Evolutionary conservation across 2,888 invertebrate species (phyloP), one percentile per base, ranked within the genome.

Genomic region (Holacanthella duospinosa): DNA sequence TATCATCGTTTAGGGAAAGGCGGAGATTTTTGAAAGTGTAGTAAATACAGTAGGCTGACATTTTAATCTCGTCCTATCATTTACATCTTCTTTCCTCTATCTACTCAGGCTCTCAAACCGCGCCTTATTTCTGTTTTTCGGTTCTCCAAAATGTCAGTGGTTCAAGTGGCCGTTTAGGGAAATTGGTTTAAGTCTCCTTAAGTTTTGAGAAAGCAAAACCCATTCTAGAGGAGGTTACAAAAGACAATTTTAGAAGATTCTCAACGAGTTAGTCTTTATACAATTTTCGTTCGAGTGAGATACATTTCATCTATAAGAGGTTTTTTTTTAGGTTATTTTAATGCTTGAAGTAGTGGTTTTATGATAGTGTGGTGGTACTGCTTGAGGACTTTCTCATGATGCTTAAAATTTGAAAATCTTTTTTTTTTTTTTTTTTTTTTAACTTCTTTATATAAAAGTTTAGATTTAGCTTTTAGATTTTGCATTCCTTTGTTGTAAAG

Each of bases 41-140:
- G 48, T 48, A 48, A 48, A 48, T 48, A 48, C 4, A 21, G 19
- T 48, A 4, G 19, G 6, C 48, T n/a, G 48, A 48, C 48, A 48
- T 48, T 48, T 48, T 48, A 48, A 48, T 48, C 48, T 48, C n/a
- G 21, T 48, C 48, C 19, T 48, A 48, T 48, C 48, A 48, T 48
- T 48, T 48, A 48, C 48, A 48, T 48, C 21, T 48, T 21, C 48
- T 16, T 4, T 4, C 19, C n/a, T 4, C 48, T 21, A 48, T n/a
- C 12, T 21, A n/a, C 48, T 16, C 48, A 48, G 36, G 36, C 6
- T 36, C 36, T 48, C 19, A 9, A 21, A n/a, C 48, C 48, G 21
- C 19, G 21, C 48, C 21, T 21, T 21, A 4, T n/a, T n/a, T n/a
- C n/a, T n/a, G n/a, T n/a, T n/a, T n/a, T n/a, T n/a, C n/a, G n/a